phyloP scores from a whole-genome alignment of 2,113 vertebrate species.

The Panurus biarmicus region DNA sequence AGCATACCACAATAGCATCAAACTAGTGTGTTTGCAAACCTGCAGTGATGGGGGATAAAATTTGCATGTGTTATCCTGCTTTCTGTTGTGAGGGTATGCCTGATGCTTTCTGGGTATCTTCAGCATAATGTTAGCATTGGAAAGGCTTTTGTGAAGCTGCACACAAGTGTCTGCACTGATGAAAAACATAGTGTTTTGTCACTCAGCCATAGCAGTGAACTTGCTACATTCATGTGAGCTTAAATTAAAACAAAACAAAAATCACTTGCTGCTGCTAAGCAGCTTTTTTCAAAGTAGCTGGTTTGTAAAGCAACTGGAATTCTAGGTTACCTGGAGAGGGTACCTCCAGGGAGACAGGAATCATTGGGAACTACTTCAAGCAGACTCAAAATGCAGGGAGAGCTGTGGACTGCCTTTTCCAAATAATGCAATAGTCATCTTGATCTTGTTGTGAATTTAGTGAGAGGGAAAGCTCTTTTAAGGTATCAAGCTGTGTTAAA shows the following conservation, averaged over 20 bases:
- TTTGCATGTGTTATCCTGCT: neutral
- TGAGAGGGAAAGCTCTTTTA: neutral
- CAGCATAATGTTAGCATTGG: neutral
- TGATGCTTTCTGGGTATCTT: neutral
- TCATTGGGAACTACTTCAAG: neutral
- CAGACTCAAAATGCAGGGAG: neutral
- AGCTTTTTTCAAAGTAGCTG: neutral
- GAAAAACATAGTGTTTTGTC: neutral
- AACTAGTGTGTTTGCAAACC: neutral
- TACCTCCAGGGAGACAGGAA: neutral
- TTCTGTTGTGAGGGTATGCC: neutral
- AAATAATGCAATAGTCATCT: neutral
- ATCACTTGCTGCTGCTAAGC: neutral
- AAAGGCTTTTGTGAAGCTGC: neutral
- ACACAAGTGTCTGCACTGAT: neutral
- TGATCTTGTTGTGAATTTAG: neutral
- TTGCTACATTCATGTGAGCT: neutral
- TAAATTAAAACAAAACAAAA: neutral
- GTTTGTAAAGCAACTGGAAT: neutral
- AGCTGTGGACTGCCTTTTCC: neutral
- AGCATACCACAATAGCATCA: neutral
- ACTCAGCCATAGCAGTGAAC: neutral
- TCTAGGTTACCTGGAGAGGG: neutral
- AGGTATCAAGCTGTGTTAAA: neutral
- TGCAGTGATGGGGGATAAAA: fast-evolving